These are phyloP conservation scores for Amphiprion ocellaris DNA, from an alignment of 2,113 vertebrate species.

Conservation along the genomic window DNA sequence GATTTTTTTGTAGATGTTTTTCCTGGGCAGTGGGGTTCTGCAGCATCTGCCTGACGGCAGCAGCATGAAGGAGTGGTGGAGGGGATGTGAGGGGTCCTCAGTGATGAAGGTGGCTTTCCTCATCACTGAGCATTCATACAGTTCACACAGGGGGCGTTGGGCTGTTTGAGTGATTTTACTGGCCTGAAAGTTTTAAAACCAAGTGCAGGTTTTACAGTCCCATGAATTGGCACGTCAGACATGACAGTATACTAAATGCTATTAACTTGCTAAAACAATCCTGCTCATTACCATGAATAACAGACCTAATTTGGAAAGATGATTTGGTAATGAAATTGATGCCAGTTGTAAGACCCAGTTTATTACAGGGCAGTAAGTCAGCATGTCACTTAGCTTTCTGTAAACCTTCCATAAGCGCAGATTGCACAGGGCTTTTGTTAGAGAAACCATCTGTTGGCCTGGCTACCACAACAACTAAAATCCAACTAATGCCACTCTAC, in stretches of 20 bases:
- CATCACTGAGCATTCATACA: too few relatives aligned
- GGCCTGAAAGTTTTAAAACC: too few relatives aligned
- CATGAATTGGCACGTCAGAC: neutral
- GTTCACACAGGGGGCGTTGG: too few relatives aligned
- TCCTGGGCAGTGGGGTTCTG: too few relatives aligned
- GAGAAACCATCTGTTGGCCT: constrained; percentile 69
- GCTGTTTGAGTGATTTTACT: too few relatives aligned
- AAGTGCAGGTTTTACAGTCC: neutral
- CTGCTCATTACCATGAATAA: neutral
- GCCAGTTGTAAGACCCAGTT: constrained; percentile 3
- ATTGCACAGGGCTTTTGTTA: constrained; percentile 51
- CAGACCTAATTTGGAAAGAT: neutral
- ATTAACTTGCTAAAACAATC: neutral
- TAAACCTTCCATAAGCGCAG: constrained; percentile 61
- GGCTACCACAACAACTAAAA: constrained; percentile 61
- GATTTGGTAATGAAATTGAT: neutral
- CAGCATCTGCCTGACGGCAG: too few relatives aligned
- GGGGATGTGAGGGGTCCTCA: too few relatives aligned
- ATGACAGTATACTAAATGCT: neutral
- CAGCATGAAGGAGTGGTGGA: too few relatives aligned
- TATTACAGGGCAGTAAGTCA: constrained; percentile 36
- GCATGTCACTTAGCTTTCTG: constrained; percentile 50
- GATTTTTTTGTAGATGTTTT: too few relatives aligned
- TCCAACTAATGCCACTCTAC: constrained; percentile 68
- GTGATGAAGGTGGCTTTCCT: too few relatives aligned